These are phyloP conservation scores for Marasmarcha lunaedactyla DNA, from an alignment of 2,888 invertebrate species.

Conservation along the genomic window DNA sequence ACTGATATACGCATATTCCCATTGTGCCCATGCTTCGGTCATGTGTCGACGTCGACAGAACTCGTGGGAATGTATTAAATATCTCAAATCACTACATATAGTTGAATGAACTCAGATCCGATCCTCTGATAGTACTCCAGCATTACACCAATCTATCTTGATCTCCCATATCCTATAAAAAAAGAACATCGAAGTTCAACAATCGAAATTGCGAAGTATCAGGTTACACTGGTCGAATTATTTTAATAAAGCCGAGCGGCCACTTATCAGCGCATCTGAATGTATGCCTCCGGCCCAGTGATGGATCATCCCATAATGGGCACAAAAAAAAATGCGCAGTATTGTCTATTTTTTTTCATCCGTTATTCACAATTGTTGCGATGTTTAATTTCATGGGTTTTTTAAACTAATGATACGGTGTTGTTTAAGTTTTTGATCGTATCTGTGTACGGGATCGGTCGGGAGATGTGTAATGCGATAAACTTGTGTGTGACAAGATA, in stretches of 20 bases:
- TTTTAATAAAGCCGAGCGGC: conserved; percentile 57
- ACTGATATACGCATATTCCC: conserved; percentile 11
- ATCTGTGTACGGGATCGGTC: not conserved
- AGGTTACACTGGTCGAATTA: conserved; percentile 31
- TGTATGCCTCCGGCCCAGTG: conserved; percentile 47
- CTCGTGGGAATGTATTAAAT: conserved; percentile 65
- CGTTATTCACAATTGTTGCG: conserved; percentile 46
- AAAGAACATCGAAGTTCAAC: no score
- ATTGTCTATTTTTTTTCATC: conserved; percentile 32
- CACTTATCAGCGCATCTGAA: conserved; percentile 41
- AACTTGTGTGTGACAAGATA: no score
- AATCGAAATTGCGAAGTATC: conserved; percentile 19
- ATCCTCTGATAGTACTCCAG: conserved; percentile 33
- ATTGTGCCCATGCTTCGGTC: conserved; percentile 21
- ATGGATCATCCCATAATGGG: conserved; percentile 65
- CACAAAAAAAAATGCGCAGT: conserved; percentile 42
- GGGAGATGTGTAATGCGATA: no score
- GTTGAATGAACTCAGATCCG: conserved; percentile 50
- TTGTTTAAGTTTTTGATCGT: conserved; percentile 42
- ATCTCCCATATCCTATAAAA: conserved; percentile 24
- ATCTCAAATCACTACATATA: conserved; percentile 44
- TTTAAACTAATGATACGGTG: conserved; percentile 68
- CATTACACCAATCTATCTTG: conserved; percentile 26
- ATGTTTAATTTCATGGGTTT: conserved; percentile 63
- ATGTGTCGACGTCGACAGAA: conserved; percentile 37